Evolutionary conservation across 1,140 invertebrate species (phyloP), one percentile per base, ranked within the genome.

Genomic region (Muscidifurax raptorellus): DNA sequence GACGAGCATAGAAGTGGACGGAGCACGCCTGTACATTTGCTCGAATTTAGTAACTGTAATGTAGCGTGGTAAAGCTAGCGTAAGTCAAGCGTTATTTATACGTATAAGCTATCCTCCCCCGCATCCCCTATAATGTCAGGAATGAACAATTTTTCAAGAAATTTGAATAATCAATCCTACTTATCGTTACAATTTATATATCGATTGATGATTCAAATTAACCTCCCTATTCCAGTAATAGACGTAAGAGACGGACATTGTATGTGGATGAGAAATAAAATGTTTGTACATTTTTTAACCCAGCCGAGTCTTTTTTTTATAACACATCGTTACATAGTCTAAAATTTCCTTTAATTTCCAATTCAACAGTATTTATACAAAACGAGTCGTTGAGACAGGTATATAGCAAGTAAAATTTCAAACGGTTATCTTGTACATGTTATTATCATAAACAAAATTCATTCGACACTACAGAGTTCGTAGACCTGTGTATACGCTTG

Each of bases 261-360:
- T 83, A 90, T 79, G 85, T 88, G 85, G 44, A 84, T 87, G 84
- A 87, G 83, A 85, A 90, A 90, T 90, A 90, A 89, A 90, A 88
- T 75, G 85, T 91, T 90, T 91, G 90, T 91, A 91, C 87, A 90
- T 90, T 90, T 88, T 88, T 88, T 87, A 88, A 88, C 83, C 83
- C 79, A 86, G 64, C 9, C n/a, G 40, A 82, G 59, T 83, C 69
- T 85, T 81, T 72, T 75, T 27, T 75, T 86, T 69, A 40, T 69
- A 66, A 79, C 27, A 64, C n/a, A 36, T 30, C 25, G 32, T 32
- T 59, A 22, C 74, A 59, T 74, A n/a, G 32, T 77, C 32, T 32
- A 36, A 30, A 74, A 32, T 74, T n/a, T 74, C 32, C 71, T 36
- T 74, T 32, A 74, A 74, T 74, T n/a, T 40, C 10, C 30, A 74